Percentiles rank a stretch among this genome's conserved stretches.
phyloP scores from a whole-genome alignment of 2,797 vertebrate species.

The Hydrolagus colliei region DNA sequence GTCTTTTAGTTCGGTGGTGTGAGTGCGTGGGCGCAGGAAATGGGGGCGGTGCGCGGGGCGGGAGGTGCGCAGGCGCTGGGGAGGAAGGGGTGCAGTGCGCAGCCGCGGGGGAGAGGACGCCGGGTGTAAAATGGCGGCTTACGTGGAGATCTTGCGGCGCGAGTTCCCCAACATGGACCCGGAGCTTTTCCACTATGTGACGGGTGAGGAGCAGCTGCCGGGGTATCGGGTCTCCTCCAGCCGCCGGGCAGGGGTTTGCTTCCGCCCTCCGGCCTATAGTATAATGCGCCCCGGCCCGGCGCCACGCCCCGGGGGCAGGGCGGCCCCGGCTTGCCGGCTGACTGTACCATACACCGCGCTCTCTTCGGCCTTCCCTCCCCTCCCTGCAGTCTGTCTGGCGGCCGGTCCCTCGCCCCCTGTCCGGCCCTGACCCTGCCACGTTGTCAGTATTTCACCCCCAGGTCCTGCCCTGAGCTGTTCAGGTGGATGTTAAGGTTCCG shows the following conservation, averaged over 20 bases:
- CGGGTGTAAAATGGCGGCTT: conserved; percentile 77
- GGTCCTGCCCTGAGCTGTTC: background rate
- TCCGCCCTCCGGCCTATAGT: background rate
- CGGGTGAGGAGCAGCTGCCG: conserved; percentile 60
- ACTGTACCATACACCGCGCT: no score
- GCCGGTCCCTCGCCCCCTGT: no score
- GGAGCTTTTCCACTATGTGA: conserved; percentile 88
- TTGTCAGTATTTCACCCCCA: no score
- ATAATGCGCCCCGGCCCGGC: background rate
- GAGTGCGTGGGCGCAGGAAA: accelerated
- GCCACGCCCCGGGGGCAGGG: background rate
- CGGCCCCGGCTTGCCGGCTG: background rate
- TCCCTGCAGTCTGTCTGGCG: background rate
- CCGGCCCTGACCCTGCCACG: no score
- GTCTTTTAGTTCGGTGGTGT: background rate
- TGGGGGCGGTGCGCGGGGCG: background rate
- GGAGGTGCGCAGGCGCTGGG: background rate
- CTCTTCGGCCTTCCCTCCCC: background rate
- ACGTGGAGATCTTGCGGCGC: conserved; percentile 84
- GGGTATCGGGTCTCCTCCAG: background rate
- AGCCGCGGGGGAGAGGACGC: conserved; percentile 33
- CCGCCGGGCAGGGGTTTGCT: background rate
- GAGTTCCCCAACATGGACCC: conserved; percentile 91
- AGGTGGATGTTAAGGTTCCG: background rate
- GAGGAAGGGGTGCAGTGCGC: background rate